Evolutionary conservation across 2,888 invertebrate species (phyloP).

Genomic region (Heliothis peltigera): DNA sequence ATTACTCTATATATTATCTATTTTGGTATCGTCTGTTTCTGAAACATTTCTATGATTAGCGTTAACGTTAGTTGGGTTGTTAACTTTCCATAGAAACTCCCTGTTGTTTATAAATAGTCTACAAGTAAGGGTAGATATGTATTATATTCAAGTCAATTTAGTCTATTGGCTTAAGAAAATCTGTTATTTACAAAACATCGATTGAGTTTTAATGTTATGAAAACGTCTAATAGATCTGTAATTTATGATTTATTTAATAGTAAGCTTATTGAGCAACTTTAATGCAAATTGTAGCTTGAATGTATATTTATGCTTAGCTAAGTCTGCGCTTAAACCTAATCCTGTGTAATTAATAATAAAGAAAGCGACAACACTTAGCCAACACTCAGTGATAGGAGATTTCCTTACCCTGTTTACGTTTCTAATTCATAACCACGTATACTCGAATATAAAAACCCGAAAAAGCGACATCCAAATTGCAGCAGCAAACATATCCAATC

Average conservation of each 20-base stretch:
- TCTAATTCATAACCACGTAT: too few species aligned
- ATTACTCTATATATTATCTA: background rate
- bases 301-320: background rate
- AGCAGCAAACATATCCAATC: too few species aligned
- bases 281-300: background rate
- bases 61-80: background rate
- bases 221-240: too few species aligned
- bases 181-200: background rate
- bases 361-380: too few species aligned
- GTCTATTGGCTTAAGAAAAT: background rate
- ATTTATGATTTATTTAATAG: too few species aligned
- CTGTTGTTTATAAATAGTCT: slow-evolving; percentile 2
- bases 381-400: background rate
- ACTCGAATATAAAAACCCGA: too few species aligned
- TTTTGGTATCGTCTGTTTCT: background rate
- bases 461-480: too few species aligned
- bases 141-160: background rate
- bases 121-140: too few species aligned
- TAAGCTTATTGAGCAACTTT: too few species aligned
- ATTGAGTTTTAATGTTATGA: too few species aligned
- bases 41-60: background rate
- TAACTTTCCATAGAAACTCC: too few species aligned
- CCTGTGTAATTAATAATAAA: background rate
- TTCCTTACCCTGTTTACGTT: background rate
- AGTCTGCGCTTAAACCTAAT: background rate